Evolutionary conservation across 2,113 vertebrate genomes (phyloP).

Genomic region (Crotalus tigris): DNA sequence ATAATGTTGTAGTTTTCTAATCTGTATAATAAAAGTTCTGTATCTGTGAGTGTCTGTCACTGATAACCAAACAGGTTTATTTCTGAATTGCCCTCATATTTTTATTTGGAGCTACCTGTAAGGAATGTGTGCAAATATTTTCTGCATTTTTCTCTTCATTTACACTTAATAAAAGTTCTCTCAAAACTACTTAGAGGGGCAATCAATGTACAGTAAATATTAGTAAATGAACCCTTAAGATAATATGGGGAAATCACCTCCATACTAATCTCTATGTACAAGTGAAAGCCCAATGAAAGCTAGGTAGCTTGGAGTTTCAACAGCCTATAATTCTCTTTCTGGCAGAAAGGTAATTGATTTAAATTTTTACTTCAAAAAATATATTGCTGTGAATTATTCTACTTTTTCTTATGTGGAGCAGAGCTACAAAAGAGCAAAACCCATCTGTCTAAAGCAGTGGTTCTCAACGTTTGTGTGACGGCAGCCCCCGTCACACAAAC

Average conservation of each 20-base stretch:
- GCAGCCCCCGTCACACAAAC: no score
- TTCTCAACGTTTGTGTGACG: no score
- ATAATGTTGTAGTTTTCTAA: no score
- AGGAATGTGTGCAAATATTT: not conserved
- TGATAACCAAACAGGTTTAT: no score
- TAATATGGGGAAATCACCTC: not conserved
- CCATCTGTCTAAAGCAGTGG: not conserved
- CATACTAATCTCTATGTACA: not conserved
- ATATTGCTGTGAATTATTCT: not conserved
- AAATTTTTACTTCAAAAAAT: not conserved
- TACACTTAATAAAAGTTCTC: not conserved
- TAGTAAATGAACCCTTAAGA: not conserved
- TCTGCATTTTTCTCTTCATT: not conserved
- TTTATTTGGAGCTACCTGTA: not conserved
- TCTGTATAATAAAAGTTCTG: no score
- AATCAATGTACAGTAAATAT: not conserved
- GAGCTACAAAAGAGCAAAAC: not conserved
- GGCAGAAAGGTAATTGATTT: rapidly evolving
- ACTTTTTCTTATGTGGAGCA: not conserved
- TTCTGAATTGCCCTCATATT: not conserved
- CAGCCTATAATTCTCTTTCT: not conserved
- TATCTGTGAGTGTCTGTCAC: no score
- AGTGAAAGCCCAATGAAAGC: not conserved
- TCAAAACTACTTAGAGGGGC: not conserved
- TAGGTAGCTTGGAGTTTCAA: no score